These are phyloP conservation scores for Arizona elegans DNA, from an alignment of 2,113 vertebrate genomes.

Conservation along the genomic window DNA sequence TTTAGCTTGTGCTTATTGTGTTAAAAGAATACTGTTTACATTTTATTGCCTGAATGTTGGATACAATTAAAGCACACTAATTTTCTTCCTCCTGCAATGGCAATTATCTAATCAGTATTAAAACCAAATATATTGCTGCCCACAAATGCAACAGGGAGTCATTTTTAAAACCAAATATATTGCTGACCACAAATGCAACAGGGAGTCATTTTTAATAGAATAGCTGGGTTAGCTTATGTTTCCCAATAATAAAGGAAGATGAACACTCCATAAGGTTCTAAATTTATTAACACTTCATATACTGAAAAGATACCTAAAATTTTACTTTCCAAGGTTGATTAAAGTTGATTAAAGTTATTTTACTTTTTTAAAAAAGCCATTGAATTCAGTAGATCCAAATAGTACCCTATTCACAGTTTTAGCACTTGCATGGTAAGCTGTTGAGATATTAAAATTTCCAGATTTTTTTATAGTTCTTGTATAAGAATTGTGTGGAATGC, in stretches of 20 bases:
- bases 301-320: constrained; percentile 15
- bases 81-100: constrained; percentile 35
- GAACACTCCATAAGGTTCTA: constrained; percentile 34
- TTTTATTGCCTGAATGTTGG: constrained; percentile 57
- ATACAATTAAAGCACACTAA: constrained; percentile 54
- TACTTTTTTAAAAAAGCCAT: neutral
- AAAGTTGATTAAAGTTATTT: neutral
- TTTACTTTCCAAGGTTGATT: neutral
- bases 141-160: constrained; percentile 49
- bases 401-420: neutral
- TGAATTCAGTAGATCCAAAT: neutral
- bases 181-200: constrained; percentile 48
- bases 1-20: constrained; percentile 49
- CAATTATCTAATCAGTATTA: constrained; percentile 57
- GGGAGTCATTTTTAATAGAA: constrained; percentile 56
- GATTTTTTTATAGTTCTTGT: constrained; percentile 12
- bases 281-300: constrained; percentile 36
- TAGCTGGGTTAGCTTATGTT: constrained; percentile 57
- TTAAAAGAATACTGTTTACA: constrained; percentile 54
- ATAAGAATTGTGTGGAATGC: constrained; percentile 36
- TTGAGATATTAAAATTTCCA: neutral
- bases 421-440: constrained; percentile 31
- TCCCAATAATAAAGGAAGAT: constrained; percentile 41
- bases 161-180: constrained; percentile 50
- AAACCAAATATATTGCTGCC: constrained; percentile 45